Conservation (phyloP, 2,797 vertebrate genomes). For the Sitta carolinensis region DNA sequence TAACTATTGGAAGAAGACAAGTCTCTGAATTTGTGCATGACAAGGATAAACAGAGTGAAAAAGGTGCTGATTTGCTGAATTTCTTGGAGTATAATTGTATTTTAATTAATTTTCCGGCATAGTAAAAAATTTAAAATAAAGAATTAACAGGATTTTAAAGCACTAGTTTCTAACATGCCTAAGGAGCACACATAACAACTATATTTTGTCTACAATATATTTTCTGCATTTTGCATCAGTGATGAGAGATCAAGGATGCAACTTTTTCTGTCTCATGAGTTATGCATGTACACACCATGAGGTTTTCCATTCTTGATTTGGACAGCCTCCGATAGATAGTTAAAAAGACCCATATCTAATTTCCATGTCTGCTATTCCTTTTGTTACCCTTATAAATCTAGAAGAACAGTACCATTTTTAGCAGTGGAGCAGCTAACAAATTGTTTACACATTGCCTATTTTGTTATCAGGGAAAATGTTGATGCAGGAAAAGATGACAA, state of each 20-base stretch:
- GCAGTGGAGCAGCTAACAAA: neutral
- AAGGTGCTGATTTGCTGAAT: constrained; percentile 4
- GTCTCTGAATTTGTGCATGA: neutral
- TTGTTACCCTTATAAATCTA: neutral
- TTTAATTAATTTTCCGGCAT: neutral
- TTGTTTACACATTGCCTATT: neutral
- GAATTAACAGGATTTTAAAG: neutral
- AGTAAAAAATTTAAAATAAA: neutral
- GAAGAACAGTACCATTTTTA: neutral
- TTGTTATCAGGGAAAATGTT: neutral
- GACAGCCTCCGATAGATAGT: neutral
- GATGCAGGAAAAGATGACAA: neutral
- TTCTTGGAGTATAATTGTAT: neutral
- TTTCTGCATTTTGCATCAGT: neutral
- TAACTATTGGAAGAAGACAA: neutral
- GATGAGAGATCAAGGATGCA: neutral
- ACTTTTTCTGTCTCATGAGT: neutral
- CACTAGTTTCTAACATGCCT: neutral
- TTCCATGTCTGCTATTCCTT: neutral
- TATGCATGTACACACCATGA: neutral
- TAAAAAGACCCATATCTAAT: neutral
- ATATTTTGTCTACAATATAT: neutral
- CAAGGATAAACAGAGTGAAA: neutral
- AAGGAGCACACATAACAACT: neutral
- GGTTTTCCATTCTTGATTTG: neutral